Conservation (phyloP, 2,113 vertebrate genomes). For the Conger conger region DNA sequence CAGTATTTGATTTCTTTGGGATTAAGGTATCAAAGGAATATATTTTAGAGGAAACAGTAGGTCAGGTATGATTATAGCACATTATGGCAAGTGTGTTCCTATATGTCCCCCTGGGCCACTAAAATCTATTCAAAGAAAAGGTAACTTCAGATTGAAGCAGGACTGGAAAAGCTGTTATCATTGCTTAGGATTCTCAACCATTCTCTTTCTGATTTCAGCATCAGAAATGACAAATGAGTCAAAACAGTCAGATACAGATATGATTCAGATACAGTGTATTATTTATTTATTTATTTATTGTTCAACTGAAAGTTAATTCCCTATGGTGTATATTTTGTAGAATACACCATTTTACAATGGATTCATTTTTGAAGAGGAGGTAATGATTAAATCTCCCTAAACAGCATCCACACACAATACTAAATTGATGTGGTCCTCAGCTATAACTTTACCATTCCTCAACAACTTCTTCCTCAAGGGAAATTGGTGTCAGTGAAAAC, state of each 20-base stretch:
- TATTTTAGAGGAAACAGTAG: neutral
- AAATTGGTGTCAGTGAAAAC: too few relatives aligned
- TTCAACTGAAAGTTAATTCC: neutral
- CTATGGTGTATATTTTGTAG: neutral
- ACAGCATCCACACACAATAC: too few relatives aligned
- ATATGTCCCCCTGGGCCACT: neutral
- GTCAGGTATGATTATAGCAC: neutral
- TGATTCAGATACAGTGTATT: neutral
- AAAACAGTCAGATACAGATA: neutral
- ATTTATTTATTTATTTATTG: neutral
- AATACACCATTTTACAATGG: neutral
- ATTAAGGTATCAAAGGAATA: neutral
- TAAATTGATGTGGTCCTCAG: neutral
- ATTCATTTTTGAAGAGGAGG: neutral
- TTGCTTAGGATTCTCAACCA: neutral
- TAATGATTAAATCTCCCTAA: neutral
- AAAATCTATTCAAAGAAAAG: neutral
- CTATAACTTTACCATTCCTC: neutral
- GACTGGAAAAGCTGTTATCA: neutral
- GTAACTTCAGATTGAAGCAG: neutral
- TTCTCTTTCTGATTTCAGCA: neutral
- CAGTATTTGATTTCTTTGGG: neutral
- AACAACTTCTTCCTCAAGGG: neutral
- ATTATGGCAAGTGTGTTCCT: neutral
- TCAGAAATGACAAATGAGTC: neutral